Conservation (phyloP, 1,140 invertebrate genomes). For the Orius insidiosus region DNA sequence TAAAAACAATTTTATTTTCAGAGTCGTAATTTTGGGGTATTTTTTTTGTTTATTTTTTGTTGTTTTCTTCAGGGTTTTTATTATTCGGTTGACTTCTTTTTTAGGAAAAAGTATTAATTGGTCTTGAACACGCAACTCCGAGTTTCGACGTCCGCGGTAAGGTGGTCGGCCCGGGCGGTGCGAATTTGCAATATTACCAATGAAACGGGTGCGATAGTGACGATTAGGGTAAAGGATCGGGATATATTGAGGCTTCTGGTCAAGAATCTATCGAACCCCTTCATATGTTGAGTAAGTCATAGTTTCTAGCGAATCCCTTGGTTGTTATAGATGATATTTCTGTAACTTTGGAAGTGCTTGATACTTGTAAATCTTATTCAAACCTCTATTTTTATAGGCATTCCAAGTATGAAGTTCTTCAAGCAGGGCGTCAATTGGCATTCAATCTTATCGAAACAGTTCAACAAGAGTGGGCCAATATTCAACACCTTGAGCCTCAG, state of each 20-base stretch:
- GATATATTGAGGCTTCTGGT: slow-evolving; percentile 41
- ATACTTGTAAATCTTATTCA: too few species aligned
- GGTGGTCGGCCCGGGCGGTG: slow-evolving; percentile 47
- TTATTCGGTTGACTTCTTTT: slow-evolving; percentile 13
- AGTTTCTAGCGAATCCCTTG: too few species aligned
- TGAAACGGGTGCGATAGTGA: slow-evolving; percentile 57
- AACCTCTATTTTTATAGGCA: slow-evolving; percentile 39
- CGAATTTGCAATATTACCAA: slow-evolving; percentile 57
- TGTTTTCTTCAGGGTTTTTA: too few species aligned
- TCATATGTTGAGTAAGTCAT: slow-evolving; percentile 50
- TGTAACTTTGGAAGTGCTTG: too few species aligned
- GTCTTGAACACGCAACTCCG: slow-evolving; percentile 55
- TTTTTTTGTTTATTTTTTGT: not conserved
- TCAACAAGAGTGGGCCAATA: slow-evolving; percentile 45
- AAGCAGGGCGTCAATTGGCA: slow-evolving; percentile 52
- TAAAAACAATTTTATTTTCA: too few species aligned
- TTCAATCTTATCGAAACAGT: slow-evolving; percentile 66
- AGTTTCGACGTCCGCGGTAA: slow-evolving; percentile 56
- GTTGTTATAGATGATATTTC: too few species aligned
- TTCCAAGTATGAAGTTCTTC: slow-evolving; percentile 44
- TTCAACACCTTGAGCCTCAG: slow-evolving; percentile 19
- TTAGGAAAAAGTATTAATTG: slow-evolving; percentile 54
- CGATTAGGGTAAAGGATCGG: slow-evolving; percentile 47
- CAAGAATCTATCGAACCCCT: slow-evolving; percentile 59
- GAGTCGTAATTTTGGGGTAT: not conserved